Base-by-base conservation (phyloP, 2,888 invertebrate genomes). In the Trachelus tabidus region DNA sequence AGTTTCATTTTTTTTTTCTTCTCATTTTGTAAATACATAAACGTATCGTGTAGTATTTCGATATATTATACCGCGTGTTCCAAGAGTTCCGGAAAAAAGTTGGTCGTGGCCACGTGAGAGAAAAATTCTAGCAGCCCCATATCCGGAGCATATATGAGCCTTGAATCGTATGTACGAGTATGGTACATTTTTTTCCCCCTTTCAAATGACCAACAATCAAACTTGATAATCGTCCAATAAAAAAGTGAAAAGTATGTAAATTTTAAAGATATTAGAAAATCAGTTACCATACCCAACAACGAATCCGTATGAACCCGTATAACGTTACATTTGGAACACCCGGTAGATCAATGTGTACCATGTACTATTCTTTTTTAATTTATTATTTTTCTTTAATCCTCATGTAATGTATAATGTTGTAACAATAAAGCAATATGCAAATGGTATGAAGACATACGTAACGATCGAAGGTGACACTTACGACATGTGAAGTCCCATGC, bases 341-440 rank as follows among this genome's bases (percentile, higher is more conserved):
- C 76, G 75, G 79, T 81, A 84, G 78, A 82, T 85, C 81, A 75
- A 84, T 82, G 81, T 82, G 80, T 83, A 84, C 76, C 79, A 34
- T 78, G 56, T 56, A 56, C 81, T 82, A 76, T 76, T 77, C 73
- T 56, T 69, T 77, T 73, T 75, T 77, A 73, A 76, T 34, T 78
- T 33, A 40, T 69, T 31, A 40, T 77, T 76, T 77, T 77, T 76
- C 30, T 82, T 79, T 81, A 56, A 56, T 56, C 23, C 56, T 56
- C 82, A 81, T 81, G 81, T 82, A 83, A 83, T 84, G 82, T 84
- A 83, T 81, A 83, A 84, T 84, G 83, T 79, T 85, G 83, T 83
- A 87, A 87, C 87, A 85, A 86, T 84, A 82, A 87, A 87, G 85
- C 85, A 87, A 86, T 86, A 86, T 84, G 84, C 85, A 85, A 87